Conservation (phyloP, 2,113 vertebrate species). For the Equus przewalskii region DNA sequence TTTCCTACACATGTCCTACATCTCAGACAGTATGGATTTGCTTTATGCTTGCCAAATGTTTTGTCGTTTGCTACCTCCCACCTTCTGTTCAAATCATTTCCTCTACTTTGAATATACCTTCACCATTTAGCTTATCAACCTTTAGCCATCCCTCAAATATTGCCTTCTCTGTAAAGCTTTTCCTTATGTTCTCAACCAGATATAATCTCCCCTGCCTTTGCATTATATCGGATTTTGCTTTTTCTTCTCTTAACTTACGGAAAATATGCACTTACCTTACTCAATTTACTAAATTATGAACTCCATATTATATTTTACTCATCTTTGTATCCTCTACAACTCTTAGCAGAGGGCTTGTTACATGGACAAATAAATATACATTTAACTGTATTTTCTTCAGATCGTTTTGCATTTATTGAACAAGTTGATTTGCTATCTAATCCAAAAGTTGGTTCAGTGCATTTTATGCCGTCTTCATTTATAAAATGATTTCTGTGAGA, state of each 20-base stretch:
- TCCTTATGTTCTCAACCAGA: background rate
- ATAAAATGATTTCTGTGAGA: background rate
- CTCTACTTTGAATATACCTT: background rate
- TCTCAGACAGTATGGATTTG: constrained; percentile 18
- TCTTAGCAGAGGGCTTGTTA: background rate
- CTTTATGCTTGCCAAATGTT: background rate
- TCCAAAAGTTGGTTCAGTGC: background rate
- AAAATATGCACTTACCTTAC: background rate
- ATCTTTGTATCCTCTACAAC: background rate
- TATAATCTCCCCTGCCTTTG: background rate
- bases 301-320: background rate
- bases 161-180: background rate
- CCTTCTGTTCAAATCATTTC: background rate
- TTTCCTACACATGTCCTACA: background rate
- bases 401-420: constrained; percentile 16
- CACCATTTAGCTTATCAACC: background rate
- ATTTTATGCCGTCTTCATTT: background rate
- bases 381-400: background rate
- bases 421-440: background rate
- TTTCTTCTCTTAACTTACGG: background rate
- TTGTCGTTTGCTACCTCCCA: background rate
- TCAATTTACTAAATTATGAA: background rate
- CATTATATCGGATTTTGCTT: background rate
- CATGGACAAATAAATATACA: background rate
- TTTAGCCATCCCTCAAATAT: background rate